Evolutionary conservation across 2,113 vertebrate species (phyloP).

Genomic region (Peromyscus leucopus): DNA sequence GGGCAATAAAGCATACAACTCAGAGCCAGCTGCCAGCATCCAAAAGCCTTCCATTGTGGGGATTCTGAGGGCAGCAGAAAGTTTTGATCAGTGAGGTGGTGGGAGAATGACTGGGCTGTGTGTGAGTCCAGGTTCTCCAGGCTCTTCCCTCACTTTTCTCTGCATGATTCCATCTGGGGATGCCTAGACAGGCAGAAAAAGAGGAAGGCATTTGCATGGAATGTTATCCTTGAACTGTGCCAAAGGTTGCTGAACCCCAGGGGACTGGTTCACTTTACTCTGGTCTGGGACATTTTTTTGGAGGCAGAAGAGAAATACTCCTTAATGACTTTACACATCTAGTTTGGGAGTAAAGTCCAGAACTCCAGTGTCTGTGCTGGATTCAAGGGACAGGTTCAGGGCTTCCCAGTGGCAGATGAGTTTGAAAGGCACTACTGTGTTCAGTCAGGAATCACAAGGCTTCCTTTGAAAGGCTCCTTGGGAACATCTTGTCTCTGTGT

Average conservation of each 20-base stretch:
- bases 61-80: neutral
- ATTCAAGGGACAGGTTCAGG: neutral
- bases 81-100: neutral
- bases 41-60: neutral
- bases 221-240: slow-evolving; percentile 82
- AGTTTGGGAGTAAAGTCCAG: neutral
- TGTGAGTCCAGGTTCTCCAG: neutral
- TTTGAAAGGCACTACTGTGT: neutral
- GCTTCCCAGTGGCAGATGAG: neutral
- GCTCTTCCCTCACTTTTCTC: slow-evolving; percentile 58
- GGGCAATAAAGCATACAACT: neutral
- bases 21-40: neutral
- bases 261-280: neutral
- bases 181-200: slow-evolving; percentile 91
- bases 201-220: slow-evolving; percentile 90
- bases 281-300: neutral
- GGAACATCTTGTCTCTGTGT: neutral
- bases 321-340: neutral
- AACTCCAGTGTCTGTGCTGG: neutral
- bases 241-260: slow-evolving; percentile 55
- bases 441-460: neutral
- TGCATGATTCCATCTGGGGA: slow-evolving; percentile 87
- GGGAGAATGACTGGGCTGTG: neutral
- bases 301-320: neutral
- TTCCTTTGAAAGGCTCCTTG: neutral